phyloP scores from a whole-genome alignment of 1,140 invertebrate species.

The Ips typographus region DNA sequence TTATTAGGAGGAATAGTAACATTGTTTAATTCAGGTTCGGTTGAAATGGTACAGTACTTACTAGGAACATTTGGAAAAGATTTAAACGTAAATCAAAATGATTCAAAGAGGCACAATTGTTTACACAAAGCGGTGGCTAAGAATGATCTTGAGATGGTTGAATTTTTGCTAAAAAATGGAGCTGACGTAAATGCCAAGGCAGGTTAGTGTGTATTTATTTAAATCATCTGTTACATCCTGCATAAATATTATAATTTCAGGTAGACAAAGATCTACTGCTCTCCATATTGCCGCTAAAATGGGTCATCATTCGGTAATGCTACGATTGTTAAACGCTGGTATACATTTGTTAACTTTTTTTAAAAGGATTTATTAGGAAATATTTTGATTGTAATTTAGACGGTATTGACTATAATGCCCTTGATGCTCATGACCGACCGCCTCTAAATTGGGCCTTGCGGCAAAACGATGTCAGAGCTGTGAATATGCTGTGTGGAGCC shows the following conservation, averaged over 20 bases:
- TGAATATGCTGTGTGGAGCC: slow-evolving; percentile 54
- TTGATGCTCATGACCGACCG: slow-evolving; percentile 59
- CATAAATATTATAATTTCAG: slow-evolving; percentile 1
- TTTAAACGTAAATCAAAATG: slow-evolving; percentile 46
- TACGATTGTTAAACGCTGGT: slow-evolving; percentile 58
- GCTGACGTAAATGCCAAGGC: slow-evolving; percentile 76
- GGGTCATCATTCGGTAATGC: slow-evolving; percentile 56
- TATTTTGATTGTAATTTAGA: slow-evolving; percentile 55
- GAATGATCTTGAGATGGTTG: slow-evolving; percentile 56
- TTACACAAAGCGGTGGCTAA: slow-evolving; percentile 61
- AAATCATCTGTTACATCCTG: background rate
- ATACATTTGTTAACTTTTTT: slow-evolving; percentile 45
- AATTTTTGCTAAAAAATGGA: slow-evolving; percentile 81
- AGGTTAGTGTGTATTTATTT: slow-evolving; percentile 11
- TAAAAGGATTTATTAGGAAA: background rate
- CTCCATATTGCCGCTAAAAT: slow-evolving; percentile 85
- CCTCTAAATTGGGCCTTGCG: slow-evolving; percentile 59
- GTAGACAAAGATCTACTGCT: slow-evolving; percentile 75
- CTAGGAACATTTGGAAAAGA: slow-evolving; percentile 44
- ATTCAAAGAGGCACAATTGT: slow-evolving; percentile 50
- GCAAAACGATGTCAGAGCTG: slow-evolving; percentile 53
- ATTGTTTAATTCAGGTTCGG: slow-evolving; percentile 28
- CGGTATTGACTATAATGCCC: slow-evolving; percentile 48
- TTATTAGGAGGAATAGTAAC: too few relatives aligned
- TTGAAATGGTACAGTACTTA: slow-evolving; percentile 55